These are phyloP conservation scores for Dryomyza anilis DNA, from an alignment of 2,888 invertebrate genomes.

Conservation along the genomic window DNA sequence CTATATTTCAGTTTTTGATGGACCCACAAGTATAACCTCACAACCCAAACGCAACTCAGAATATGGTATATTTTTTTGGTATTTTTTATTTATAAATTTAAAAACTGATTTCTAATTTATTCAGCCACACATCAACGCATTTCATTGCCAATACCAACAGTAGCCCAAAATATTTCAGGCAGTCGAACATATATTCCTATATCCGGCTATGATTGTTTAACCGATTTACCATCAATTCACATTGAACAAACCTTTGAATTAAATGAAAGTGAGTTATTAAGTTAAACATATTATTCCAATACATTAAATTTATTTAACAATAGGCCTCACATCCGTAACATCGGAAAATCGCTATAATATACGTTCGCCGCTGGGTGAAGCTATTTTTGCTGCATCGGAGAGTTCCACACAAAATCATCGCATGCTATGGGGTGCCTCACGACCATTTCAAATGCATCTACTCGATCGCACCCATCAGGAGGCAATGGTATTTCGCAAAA, in stretches of 20 bases:
- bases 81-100: neutral
- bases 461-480: conserved; percentile 84
- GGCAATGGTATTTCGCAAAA: conserved; percentile 74
- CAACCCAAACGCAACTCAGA: conserved; percentile 41
- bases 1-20: conserved; percentile 47
- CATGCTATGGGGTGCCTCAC: conserved; percentile 69
- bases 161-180: conserved; percentile 41
- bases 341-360: conserved; percentile 77
- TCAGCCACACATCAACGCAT: conserved; percentile 41
- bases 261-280: conserved; percentile 67
- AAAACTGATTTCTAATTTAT: neutral
- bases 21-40: conserved; percentile 53
- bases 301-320: no score
- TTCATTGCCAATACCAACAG: conserved; percentile 52
- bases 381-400: conserved; percentile 77
- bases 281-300: no score
- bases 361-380: conserved; percentile 74
- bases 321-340: conserved; percentile 62
- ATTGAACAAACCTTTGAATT: conserved; percentile 83
- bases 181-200: conserved; percentile 62
- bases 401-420: conserved; percentile 68
- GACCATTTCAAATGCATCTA: conserved; percentile 79
- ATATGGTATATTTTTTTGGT: neutral
- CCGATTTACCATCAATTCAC: conserved; percentile 70
- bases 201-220: conserved; percentile 74